Base-by-base conservation (phyloP, 2,113 vertebrate species). In the Gymnobelideus leadbeateri region DNA sequence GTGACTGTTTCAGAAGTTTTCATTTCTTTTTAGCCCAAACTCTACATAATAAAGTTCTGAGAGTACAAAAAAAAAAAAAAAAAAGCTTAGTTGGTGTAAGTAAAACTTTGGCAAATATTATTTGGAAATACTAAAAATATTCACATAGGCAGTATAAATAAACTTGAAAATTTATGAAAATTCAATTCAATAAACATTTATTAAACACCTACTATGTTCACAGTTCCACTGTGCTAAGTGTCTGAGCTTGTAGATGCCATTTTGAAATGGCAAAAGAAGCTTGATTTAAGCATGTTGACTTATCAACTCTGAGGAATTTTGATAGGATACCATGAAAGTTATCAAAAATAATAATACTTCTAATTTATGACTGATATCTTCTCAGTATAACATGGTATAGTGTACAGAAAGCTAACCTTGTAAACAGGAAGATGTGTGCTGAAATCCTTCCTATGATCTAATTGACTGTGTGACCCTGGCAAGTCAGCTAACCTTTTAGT, bases 11-110 rank as follows among this genome's bases (percentile, higher is more conserved):
- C 95, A 96, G 96, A 93, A 93, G 92, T 98, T 98, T 98, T 94
- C 0, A 47, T 97, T 98, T 98, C 97, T 98, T 97, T 98, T 53
- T 93, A 96, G 95, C 97, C 97, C 95, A 92, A 91, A 95, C 92
- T 97, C 96, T 97, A 97, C 97, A 96, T 97, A 98, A 99, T 99
- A 99, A 99, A 99, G 90, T 97, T 97, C 97, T 98, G 96, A 98
- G 94, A 97, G 2, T 97, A 98, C 94, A 52, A 49, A 49, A 49
- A 49, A 49, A 49, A 49, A 49, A 49, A 49, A 49, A 49, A 49
- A 49, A 49, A 49, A 49, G 47, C 47, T 49, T 49, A 49, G 47
- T 49, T 96, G 5, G 53, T 96, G 10, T 84, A 95, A 96, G 54
- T 92, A n/a, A 43, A 91, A 89, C 54, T 91, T 93, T 91, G 46